Evolutionary conservation across 2,888 invertebrate genomes (phyloP).

Genomic region (Amphipyra tragopoginis): DNA sequence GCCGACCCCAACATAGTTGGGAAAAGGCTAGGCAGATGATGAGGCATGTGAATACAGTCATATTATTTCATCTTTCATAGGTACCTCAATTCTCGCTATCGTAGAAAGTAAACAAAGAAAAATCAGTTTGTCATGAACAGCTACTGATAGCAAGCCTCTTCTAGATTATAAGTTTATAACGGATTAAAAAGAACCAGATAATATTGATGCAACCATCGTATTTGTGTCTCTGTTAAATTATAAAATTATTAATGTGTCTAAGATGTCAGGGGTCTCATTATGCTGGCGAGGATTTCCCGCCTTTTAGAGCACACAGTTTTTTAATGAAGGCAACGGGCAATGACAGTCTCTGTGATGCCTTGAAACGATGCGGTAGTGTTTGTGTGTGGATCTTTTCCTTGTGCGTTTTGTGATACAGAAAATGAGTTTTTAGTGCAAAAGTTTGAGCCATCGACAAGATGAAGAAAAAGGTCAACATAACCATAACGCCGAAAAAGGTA

Average conservation of each 20-base stretch:
- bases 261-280: constrained; percentile 48
- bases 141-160: constrained; percentile 70
- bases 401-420: constrained; percentile 21
- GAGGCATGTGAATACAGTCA: too few species aligned
- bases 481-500: constrained; percentile 66
- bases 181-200: constrained; percentile 71
- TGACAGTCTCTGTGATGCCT: constrained; percentile 54
- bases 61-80: constrained; percentile 19
- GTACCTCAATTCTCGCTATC: constrained; percentile 56
- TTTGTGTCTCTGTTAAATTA: constrained; percentile 46
- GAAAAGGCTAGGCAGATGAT: too few species aligned
- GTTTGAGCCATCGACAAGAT: constrained; percentile 45
- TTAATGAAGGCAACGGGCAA: constrained; percentile 39
- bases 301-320: constrained; percentile 54
- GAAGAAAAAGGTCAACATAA: constrained; percentile 71
- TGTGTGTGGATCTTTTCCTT: constrained; percentile 8
- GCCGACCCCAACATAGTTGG: too few species aligned
- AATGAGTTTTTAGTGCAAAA: constrained; percentile 38
- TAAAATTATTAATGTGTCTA: constrained; percentile 27
- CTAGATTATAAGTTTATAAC: constrained; percentile 77
- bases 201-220: constrained; percentile 57
- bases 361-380: constrained; percentile 46
- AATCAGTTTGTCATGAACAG: constrained; percentile 70
- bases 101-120: constrained; percentile 71
- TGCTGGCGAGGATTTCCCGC: constrained; percentile 57